Evolutionary conservation across 2,797 vertebrate species (phyloP).

Genomic region (Ceryle rudis): DNA sequence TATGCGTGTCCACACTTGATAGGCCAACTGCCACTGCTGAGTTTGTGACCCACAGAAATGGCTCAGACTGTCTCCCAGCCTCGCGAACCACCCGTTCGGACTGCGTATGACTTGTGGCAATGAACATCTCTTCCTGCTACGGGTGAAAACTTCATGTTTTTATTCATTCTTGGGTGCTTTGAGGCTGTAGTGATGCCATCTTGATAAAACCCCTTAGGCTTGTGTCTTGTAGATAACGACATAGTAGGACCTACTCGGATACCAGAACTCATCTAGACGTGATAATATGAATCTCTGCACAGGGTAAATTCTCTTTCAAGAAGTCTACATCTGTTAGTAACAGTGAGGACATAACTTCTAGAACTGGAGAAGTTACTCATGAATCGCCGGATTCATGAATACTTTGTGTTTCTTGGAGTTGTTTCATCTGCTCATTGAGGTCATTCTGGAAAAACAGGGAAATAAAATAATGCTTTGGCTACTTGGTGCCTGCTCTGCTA

Average conservation of each 20-base stretch:
- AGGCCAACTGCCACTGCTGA: background rate
- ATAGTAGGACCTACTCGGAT: background rate
- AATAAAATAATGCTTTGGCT: background rate
- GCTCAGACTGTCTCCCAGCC: background rate
- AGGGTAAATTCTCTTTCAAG: background rate
- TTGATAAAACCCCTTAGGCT: background rate
- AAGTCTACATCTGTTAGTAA: background rate
- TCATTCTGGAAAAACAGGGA: background rate
- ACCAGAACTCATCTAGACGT: background rate
- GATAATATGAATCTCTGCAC: background rate
- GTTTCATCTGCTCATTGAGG: background rate
- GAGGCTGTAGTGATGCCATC: background rate
- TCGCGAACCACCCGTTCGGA: background rate
- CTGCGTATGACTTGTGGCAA: fast-evolving
- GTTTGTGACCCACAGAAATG: background rate
- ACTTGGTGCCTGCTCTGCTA: background rate
- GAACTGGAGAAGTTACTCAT: background rate
- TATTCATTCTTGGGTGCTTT: background rate
- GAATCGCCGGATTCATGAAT: no score
- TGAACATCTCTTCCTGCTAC: fast-evolving
- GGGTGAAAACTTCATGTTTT: background rate
- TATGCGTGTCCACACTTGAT: fast-evolving
- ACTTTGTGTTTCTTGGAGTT: background rate
- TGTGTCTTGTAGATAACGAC: background rate
- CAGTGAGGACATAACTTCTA: background rate